Base-by-base conservation (phyloP, 2,113 vertebrate genomes). In the Peromyscus maniculatus region DNA sequence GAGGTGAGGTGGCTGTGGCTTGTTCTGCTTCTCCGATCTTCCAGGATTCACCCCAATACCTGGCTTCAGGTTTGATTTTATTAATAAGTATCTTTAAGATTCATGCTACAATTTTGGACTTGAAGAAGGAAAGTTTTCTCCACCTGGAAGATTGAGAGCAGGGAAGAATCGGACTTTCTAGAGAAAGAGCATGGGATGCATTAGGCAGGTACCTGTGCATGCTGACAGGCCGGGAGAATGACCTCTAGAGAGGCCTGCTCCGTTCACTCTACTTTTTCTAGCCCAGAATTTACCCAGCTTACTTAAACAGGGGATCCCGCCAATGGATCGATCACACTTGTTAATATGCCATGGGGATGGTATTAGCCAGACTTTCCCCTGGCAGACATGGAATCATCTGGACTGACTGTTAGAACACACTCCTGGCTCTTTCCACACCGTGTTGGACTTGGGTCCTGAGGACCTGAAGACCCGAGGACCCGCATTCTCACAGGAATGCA, bases 271-370 rank as follows among this genome's bases (percentile, higher is more conserved):
- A n/a, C 16, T 28, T 64, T 83, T 80, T 89, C 57, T 67, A 92
- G 79, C 24, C 52, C 21, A 91, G 28, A 92, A 84, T 90, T 97
- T 79, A 49, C 64, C 36, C 91, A 10, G 43, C 7, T 77, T 72
- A 80, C 36, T 84, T 55, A 82, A 94, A 84, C 93, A 95, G 82
- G 28, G n/a, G 55, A 49, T 31, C 2, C 26, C 21, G 82, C 59
- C 69, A 4, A 39, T 67, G 9, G 39, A 57, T 62, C 66, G 39
- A 57, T 62, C 77, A 91, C 24, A 87, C 17, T 78, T 96, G 72
- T 69, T 84, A 84, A 78, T 67, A 90, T 89, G 43, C 21, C 64
- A 72, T 46, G 26, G 49, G 71, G 87, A 95, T 82, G 26, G 3
- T 87, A 22, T 91, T 46, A 80, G 24, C 43, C 52, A 83, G 80